A percentile compares a stretch with the other conserved stretches of the same genome.
Conservation (phyloP, 37 sponge, comb jelly and placozoan genomes). For the Beroe forskalii region DNA sequence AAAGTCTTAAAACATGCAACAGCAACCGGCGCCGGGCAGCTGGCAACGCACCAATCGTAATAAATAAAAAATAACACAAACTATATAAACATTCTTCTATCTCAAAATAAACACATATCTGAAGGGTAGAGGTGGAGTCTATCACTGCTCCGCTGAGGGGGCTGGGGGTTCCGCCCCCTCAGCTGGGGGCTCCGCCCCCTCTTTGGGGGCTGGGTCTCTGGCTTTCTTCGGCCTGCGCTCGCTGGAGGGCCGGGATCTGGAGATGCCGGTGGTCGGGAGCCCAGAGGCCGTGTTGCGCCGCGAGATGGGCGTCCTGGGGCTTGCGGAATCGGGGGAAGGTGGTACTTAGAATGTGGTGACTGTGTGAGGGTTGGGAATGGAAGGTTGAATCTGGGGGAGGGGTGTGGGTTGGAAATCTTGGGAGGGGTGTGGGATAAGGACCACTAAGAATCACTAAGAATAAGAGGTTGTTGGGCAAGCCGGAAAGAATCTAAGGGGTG, state of each 20-base stretch:
- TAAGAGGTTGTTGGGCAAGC: too few relatives aligned
- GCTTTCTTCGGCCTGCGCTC: background rate
- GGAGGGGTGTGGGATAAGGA: background rate
- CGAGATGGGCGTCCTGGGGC: conserved; percentile 2
- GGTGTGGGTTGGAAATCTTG: too few relatives aligned
- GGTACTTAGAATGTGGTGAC: background rate
- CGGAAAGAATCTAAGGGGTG: too few relatives aligned
- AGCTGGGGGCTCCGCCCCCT: too few relatives aligned
- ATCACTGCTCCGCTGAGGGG: background rate
- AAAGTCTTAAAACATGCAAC: too few relatives aligned
- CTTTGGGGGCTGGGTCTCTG: background rate
- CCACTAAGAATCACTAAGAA: too few relatives aligned
- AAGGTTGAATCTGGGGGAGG: too few relatives aligned
- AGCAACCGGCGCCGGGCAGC: too few relatives aligned
- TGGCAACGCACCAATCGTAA: too few relatives aligned
- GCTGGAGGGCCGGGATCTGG: background rate
- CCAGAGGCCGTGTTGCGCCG: background rate
- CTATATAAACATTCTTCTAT: background rate
- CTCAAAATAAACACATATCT: background rate
- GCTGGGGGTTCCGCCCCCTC: background rate
- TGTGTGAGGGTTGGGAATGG: too few relatives aligned
- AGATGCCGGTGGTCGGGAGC: background rate
- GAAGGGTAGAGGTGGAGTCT: background rate
- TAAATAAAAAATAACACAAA: background rate
- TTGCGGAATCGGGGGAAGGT: background rate